A percentile compares a stretch with the other conserved stretches of the same genome.
Conservation (phyloP, 1,140 invertebrate species). For the Zaprionus kolodkinae region DNA sequence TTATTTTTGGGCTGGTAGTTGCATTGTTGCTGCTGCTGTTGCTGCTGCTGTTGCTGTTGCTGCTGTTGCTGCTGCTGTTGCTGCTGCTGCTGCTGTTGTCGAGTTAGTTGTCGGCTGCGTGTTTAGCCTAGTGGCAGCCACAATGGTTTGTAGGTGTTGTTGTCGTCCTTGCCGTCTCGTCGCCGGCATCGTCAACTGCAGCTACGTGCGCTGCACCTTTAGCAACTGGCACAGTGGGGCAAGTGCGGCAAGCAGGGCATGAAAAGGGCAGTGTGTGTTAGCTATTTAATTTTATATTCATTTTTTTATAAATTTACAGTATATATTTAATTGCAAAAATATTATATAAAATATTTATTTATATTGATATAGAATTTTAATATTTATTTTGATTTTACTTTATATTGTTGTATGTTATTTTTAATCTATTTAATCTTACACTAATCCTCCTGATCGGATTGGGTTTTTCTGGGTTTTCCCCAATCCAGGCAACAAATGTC, state of each 20-base stretch:
- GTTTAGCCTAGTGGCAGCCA: constrained; percentile 42
- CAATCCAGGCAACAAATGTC: no score
- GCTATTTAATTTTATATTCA: no score
- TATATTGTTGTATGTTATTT: no score
- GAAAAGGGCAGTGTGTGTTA: no score
- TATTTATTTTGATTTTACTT: no score
- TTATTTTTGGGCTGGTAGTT: constrained; percentile 61
- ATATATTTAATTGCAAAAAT: no score
- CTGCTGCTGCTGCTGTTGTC: constrained; percentile 31
- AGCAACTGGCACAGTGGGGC: constrained; percentile 28
- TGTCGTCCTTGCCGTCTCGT: constrained; percentile 48
- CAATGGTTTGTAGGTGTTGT: constrained; percentile 66
- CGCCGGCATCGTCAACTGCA: constrained; percentile 22
- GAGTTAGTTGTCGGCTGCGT: constrained; percentile 38
- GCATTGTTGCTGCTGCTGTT: constrained; percentile 21
- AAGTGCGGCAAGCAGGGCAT: neutral
- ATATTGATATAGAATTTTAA: no score
- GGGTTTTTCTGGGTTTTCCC: no score
- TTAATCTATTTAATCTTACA: no score
- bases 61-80: neutral
- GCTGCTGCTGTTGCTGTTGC: neutral
- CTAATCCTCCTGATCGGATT: no score
- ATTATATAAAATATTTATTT: no score
- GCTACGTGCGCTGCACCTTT: constrained; percentile 52
- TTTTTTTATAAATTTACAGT: no score